Conservation (phyloP, 2,888 invertebrate species). For the Parnassius smintheus region DNA sequence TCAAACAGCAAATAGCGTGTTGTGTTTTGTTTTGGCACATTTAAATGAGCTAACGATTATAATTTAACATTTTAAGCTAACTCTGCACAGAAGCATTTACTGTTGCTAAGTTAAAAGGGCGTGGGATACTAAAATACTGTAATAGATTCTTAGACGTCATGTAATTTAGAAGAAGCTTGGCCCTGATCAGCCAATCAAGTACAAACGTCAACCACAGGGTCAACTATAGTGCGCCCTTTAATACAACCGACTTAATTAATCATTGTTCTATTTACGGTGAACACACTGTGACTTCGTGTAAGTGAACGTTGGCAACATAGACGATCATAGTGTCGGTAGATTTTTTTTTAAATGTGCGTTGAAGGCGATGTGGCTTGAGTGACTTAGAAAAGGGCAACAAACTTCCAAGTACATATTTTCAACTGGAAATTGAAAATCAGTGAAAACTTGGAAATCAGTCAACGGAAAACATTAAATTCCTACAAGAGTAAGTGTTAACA, state of each 20-base stretch:
- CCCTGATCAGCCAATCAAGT: conserved; percentile 7
- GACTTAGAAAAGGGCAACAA: no score
- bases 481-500: no score
- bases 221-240: conserved; percentile 27
- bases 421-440: no score
- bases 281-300: conserved; percentile 15
- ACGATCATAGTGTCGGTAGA: background rate
- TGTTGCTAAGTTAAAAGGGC: background rate
- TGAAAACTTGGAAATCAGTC: no score
- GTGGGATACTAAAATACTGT: background rate
- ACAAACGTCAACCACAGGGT: conserved; percentile 21
- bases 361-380: no score
- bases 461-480: no score
- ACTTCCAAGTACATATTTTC: no score
- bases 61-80: no score
- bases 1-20: no score
- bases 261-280: conserved; percentile 27
- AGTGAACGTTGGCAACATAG: conserved; percentile 19
- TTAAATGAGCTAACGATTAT: background rate
- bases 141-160: conserved; percentile 2
- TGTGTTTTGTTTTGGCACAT: background rate
- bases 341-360: no score
- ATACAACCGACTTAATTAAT: conserved; percentile 32
- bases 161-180: conserved; percentile 8
- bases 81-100: background rate